A percentile compares a stretch with the other conserved stretches of the same genome.
These are phyloP conservation scores for Bubalus kerabau DNA, from an alignment of 2,113 vertebrate genomes.

Conservation along the genomic window DNA sequence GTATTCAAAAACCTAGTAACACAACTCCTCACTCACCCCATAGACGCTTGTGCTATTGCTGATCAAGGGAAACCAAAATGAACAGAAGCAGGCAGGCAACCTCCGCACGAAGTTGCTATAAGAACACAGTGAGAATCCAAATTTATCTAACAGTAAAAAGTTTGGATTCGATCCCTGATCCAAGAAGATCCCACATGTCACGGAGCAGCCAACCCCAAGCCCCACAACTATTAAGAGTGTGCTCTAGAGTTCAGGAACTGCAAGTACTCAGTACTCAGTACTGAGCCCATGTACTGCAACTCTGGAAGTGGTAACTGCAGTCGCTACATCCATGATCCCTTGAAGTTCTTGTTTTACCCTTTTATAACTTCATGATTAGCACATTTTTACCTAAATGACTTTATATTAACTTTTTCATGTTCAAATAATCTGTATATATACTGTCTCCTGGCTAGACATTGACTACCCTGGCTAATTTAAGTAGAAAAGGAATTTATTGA, in stretches of 20 bases:
- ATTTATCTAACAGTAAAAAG: background rate
- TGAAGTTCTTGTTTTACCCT: background rate
- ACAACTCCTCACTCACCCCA: background rate
- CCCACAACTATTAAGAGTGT: background rate
- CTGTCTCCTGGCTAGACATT: background rate
- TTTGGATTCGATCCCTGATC: background rate
- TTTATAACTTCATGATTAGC: background rate
- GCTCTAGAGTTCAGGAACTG: background rate
- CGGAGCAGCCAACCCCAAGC: rapidly evolving
- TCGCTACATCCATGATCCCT: background rate
- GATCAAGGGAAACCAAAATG: background rate
- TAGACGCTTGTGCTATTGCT: background rate
- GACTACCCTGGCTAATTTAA: background rate
- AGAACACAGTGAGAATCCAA: background rate
- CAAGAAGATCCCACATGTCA: background rate
- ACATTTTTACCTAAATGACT: background rate
- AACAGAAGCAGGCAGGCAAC: background rate
- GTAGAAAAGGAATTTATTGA: background rate
- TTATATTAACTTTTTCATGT: background rate
- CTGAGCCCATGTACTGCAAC: background rate
- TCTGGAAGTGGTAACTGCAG: background rate
- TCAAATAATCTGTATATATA: background rate
- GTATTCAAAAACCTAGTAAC: background rate
- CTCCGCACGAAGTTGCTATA: background rate
- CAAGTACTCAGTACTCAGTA: background rate